These are phyloP conservation scores for Microcebus tavaratra DNA, from an alignment of 2,113 vertebrate genomes.

Conservation along the genomic window DNA sequence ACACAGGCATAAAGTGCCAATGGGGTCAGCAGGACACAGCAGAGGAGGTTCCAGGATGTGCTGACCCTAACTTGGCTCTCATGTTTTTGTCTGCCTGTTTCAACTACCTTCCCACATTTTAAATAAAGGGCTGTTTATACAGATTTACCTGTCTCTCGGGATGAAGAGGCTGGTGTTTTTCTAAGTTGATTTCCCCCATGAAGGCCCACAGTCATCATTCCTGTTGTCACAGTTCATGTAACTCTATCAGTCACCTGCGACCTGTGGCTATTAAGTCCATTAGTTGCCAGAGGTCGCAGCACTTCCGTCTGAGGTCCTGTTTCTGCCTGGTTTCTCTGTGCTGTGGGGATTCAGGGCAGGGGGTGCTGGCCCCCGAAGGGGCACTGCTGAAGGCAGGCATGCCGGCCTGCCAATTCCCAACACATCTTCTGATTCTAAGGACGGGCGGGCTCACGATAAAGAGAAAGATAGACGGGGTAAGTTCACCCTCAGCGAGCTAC, in stretches of 20 bases:
- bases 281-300: fast-evolving
- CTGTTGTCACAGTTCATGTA: background rate
- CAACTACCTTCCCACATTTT: background rate
- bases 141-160: background rate
- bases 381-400: background rate
- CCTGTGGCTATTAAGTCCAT: background rate
- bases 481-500: background rate
- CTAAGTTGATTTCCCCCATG: background rate
- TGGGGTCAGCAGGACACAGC: background rate
- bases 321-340: background rate
- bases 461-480: background rate
- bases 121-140: background rate
- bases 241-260: background rate
- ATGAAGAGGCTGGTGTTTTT: background rate
- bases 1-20: background rate
- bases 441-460: background rate
- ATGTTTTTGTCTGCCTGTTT: background rate
- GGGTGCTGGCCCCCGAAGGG: background rate
- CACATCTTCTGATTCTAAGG: background rate
- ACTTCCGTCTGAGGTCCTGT: background rate
- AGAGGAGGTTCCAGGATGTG: background rate
- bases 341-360: background rate
- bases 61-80: background rate
- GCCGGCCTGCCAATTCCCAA: background rate
- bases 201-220: background rate